Conservation (phyloP, 2,888 invertebrate genomes). For the Sphecodes monilicornis region DNA sequence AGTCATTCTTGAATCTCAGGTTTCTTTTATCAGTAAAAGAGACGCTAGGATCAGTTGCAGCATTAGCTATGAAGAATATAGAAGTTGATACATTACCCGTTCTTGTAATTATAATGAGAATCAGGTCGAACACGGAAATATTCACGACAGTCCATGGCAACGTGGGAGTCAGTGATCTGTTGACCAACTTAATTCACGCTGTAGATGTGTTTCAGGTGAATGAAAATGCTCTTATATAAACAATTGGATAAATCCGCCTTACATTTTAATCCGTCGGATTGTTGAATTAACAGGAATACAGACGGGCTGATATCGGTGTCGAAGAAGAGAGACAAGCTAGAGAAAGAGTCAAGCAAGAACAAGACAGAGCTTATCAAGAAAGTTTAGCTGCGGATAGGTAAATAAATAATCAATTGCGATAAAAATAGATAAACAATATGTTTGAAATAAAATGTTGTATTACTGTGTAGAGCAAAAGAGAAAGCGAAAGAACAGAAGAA, state of each 20-base stretch:
- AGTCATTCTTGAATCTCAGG: constrained; percentile 84
- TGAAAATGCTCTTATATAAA: neutral
- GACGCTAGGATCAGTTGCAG: constrained; percentile 93
- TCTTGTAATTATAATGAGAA: constrained; percentile 94
- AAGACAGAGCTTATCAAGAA: constrained; percentile 96
- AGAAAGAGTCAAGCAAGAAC: constrained; percentile 95
- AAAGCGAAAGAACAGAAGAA: constrained; percentile 88
- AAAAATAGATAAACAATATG: neutral
- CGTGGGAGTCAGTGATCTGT: constrained; percentile 94
- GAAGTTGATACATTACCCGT: constrained; percentile 95
- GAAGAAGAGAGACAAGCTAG: constrained; percentile 96
- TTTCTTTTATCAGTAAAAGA: constrained; percentile 91
- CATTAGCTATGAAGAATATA: constrained; percentile 93
- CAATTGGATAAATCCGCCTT: neutral
- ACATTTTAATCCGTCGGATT: constrained; percentile 79
- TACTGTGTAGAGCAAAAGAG: constrained; percentile 91
- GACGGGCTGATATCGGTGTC: constrained; percentile 90
- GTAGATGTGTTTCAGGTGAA: constrained; percentile 90
- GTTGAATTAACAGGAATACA: constrained; percentile 87
- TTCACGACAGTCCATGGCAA: constrained; percentile 96
- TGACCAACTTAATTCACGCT: constrained; percentile 94
- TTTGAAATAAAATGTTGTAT: neutral
- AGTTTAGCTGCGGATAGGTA: constrained; percentile 94
- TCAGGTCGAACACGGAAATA: constrained; percentile 95
- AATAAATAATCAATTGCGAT: constrained; percentile 30